Evolutionary conservation across 2,113 vertebrate genomes (phyloP).

Genomic region (Amia ocellicauda): DNA sequence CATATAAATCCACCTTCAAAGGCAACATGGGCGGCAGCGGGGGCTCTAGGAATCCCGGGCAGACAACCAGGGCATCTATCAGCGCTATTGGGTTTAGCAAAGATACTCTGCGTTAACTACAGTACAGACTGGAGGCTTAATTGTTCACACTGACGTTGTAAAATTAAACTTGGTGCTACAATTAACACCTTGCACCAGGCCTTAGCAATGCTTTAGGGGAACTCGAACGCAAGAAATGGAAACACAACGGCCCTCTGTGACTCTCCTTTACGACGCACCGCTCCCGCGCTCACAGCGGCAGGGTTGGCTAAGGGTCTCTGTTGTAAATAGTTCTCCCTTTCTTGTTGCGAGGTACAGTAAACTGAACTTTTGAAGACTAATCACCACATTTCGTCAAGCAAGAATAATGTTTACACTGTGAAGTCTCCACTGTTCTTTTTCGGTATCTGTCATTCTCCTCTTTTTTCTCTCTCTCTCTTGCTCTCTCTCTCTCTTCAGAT

Average conservation of each 20-base stretch:
- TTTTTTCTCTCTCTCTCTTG: too few relatives aligned
- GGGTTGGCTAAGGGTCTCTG: background rate
- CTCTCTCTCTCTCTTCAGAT: too few relatives aligned
- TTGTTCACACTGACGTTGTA: conserved; percentile 58
- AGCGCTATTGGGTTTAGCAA: conserved; percentile 51
- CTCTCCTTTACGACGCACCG: background rate
- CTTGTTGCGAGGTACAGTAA: background rate
- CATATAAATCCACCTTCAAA: conserved; percentile 78
- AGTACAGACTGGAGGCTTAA: conserved; percentile 55
- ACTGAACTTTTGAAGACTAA: conserved; percentile 1
- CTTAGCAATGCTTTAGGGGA: conserved; percentile 38
- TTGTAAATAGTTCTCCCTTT: too few relatives aligned
- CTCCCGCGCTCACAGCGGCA: background rate
- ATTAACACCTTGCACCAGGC: conserved; percentile 60
- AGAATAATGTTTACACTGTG: conserved; percentile 3
- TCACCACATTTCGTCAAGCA: conserved; percentile 2
- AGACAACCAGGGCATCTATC: conserved; percentile 47
- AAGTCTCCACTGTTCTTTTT: background rate
- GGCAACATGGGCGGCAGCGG: conserved; percentile 57
- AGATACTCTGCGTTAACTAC: conserved; percentile 62
- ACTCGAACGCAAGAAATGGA: background rate
- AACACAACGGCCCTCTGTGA: background rate
- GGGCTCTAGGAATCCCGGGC: conserved; percentile 57
- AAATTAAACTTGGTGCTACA: conserved; percentile 58
- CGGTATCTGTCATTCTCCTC: background rate